Evolutionary conservation across 2,113 vertebrate species (phyloP).

Genomic region (Austrofundulus limnaeus): DNA sequence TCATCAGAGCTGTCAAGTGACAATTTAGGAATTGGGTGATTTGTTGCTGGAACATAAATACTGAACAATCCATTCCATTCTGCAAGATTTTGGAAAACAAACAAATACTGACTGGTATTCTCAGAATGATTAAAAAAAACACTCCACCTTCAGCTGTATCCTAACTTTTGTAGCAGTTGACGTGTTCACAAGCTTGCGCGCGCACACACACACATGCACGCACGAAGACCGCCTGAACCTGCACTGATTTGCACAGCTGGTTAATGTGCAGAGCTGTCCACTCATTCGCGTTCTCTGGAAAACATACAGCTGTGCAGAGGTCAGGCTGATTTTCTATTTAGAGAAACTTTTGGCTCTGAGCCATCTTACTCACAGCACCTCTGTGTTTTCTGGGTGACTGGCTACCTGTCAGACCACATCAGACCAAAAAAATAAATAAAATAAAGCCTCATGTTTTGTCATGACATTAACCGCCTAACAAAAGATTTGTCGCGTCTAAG

Average conservation of each 20-base stretch:
- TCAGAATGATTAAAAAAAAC: no score
- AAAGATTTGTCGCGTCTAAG: constrained; percentile 4
- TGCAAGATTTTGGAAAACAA: no score
- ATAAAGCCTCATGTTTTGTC: neutral
- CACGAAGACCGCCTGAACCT: neutral
- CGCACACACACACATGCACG: neutral
- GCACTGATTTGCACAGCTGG: neutral
- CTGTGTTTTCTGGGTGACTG: constrained; percentile 10
- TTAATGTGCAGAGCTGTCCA: neutral
- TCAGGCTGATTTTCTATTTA: neutral
- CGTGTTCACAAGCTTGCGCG: no score
- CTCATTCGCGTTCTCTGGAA: neutral
- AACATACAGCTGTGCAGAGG: neutral
- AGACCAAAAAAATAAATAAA: constrained; percentile 3
- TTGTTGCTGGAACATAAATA: no score
- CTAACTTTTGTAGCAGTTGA: no score
- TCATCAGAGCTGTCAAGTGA: no score
- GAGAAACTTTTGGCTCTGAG: constrained; percentile 8
- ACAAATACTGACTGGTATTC: no score
- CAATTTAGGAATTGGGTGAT: no score
- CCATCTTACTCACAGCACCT: constrained; percentile 10
- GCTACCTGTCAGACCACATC: constrained; percentile 16
- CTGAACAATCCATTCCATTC: no score
- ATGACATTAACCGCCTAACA: constrained; percentile 1
- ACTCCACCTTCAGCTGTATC: no score